phyloP scores from a whole-genome alignment of 2,113 vertebrate genomes.

The Carlito syrichta region DNA sequence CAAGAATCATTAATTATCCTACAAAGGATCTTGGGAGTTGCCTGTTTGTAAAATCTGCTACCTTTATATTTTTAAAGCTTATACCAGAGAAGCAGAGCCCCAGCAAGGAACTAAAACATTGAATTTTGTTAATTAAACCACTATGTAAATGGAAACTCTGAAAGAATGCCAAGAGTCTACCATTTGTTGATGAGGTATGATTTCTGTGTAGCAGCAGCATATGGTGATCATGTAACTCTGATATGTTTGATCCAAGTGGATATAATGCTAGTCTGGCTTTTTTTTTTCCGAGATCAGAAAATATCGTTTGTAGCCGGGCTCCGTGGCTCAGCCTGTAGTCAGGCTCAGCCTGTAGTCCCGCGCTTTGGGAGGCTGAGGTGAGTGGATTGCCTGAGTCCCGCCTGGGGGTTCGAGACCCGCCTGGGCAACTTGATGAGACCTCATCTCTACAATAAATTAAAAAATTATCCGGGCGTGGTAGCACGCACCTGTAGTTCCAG shows the following conservation, averaged over 20 bases:
- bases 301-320: no score
- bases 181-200: neutral
- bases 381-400: no score
- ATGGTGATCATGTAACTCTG: neutral
- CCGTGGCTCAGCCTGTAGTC: no score
- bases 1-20: constrained; percentile 66
- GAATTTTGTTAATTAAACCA: constrained; percentile 61
- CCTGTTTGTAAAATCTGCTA: constrained; percentile 37
- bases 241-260: neutral
- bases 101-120: constrained; percentile 40
- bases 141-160: neutral
- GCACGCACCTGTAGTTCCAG: no score
- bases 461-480: no score
- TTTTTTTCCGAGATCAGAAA: no score
- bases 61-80: constrained; percentile 39
- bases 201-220: neutral
- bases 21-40: neutral
- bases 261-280: no score
- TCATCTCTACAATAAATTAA: no score
- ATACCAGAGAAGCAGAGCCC: constrained; percentile 32
- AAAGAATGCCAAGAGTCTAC: neutral
- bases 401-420: no score
- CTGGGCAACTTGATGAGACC: no score
- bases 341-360: no score
- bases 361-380: no score